Percentiles rank a stretch among this genome's conserved stretches.
phyloP scores from a whole-genome alignment of 1,140 invertebrate genomes.

The Muscidifurax raptorellus region DNA sequence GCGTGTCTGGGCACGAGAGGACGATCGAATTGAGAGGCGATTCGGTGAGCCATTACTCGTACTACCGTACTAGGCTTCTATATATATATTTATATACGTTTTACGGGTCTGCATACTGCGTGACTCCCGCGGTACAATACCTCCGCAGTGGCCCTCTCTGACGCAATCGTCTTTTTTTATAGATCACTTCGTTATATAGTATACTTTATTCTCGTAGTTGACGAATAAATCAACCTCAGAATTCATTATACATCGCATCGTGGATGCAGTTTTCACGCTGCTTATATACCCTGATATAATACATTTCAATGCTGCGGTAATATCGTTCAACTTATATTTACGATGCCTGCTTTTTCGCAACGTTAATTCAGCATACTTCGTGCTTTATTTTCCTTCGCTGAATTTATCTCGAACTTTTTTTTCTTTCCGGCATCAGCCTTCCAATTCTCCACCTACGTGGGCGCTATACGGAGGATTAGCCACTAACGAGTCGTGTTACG shows the following conservation, averaged over 20 bases:
- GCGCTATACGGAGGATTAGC: slow-evolving; percentile 64
- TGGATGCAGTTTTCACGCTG: background rate
- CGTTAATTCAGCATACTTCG: background rate
- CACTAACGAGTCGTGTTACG: slow-evolving; percentile 70
- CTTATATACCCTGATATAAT: too few relatives aligned
- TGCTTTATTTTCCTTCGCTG: background rate
- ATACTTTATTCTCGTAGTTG: background rate
- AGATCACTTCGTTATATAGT: background rate
- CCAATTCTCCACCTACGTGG: slow-evolving; percentile 43
- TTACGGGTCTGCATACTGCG: background rate
- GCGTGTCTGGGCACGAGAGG: background rate
- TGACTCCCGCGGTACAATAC: background rate
- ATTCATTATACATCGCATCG: background rate
- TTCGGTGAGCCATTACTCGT: background rate
- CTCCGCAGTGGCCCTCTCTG: background rate
- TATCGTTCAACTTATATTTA: background rate
- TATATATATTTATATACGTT: background rate
- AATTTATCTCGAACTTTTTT: background rate
- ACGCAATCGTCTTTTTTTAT: background rate
- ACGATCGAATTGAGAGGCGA: background rate
- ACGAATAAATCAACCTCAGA: background rate
- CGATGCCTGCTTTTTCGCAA: background rate
- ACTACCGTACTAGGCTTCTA: background rate
- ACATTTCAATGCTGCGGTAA: background rate
- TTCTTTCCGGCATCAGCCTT: background rate